Conservation (phyloP, 2,888 invertebrate genomes). For the Phorcus lineatus region DNA sequence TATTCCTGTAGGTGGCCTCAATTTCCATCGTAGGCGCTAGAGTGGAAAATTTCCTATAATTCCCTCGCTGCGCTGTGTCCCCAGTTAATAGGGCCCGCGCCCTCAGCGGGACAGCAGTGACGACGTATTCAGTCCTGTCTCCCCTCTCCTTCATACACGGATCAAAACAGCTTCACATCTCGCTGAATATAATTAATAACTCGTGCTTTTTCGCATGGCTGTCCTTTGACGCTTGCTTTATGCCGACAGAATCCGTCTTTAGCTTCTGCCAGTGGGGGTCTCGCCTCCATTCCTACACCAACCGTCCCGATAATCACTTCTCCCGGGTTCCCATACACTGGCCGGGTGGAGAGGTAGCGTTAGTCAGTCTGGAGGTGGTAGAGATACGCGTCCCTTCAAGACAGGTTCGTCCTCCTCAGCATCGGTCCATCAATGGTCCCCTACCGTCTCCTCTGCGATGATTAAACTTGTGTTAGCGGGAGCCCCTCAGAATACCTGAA, state of each 20-base stretch:
- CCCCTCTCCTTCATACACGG: slow-evolving; percentile 4
- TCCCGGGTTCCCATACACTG: neutral
- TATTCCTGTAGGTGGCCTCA: slow-evolving; percentile 24
- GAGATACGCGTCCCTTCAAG: too few relatives aligned
- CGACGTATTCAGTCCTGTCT: slow-evolving; percentile 1
- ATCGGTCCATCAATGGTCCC: neutral
- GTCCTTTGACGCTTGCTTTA: neutral
- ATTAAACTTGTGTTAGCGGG: neutral
- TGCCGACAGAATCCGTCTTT: slow-evolving; percentile 13
- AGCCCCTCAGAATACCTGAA: neutral
- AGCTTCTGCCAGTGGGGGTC: slow-evolving; percentile 9
- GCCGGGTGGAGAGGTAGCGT: too few relatives aligned
- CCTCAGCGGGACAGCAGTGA: slow-evolving; percentile 16
- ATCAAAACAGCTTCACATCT: slow-evolving; percentile 18
- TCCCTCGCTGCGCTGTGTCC: neutral
- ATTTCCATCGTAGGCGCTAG: slow-evolving; percentile 16
- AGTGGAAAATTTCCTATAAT: slow-evolving; percentile 30
- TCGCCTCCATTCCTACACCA: slow-evolving; percentile 2
- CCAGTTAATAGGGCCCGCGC: neutral
- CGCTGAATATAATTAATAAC: slow-evolving; percentile 29
- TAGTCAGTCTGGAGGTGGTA: too few relatives aligned
- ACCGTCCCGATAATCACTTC: neutral
- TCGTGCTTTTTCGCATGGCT: slow-evolving; percentile 30
- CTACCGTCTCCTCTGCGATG: neutral
- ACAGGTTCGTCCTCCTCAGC: neutral